Conservation (phyloP, 92 coral and sea anemone genomes). For the Palythoa heliodiscus region DNA sequence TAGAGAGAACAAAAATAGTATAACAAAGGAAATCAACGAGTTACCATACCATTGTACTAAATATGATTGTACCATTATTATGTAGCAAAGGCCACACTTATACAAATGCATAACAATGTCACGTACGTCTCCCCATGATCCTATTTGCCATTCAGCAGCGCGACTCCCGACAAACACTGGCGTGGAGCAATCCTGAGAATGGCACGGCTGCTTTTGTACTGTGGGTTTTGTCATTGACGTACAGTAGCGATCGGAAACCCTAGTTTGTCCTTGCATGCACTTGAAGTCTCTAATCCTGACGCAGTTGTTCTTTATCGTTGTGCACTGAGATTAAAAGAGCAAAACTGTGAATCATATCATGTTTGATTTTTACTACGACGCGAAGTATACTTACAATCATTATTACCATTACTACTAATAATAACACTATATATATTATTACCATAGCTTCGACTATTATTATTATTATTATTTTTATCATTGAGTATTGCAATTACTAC, state of each 20-base stretch:
- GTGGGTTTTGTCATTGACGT: slow-evolving; percentile 1
- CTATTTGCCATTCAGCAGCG: slow-evolving; percentile 34
- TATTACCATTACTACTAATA: too few relatives aligned
- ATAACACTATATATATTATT: too few relatives aligned
- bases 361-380: too few relatives aligned
- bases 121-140: slow-evolving; percentile 38
- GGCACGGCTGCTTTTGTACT: background rate
- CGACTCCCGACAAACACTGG: background rate
- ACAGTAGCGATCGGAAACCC: slow-evolving; percentile 19
- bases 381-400: too few relatives aligned
- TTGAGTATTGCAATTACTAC: too few relatives aligned
- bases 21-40: too few relatives aligned
- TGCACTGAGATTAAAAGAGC: slow-evolving; percentile 6
- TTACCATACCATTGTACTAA: too few relatives aligned
- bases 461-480: too few relatives aligned
- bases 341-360: background rate
- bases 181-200: slow-evolving; percentile 1
- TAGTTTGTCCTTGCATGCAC: slow-evolving; percentile 9
- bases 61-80: too few relatives aligned
- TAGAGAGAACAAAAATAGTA: too few relatives aligned
- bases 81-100: too few relatives aligned
- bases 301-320: slow-evolving; percentile 4
- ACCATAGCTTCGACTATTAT: too few relatives aligned
- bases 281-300: slow-evolving; percentile 5
- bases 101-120: background rate